Evolutionary conservation across 1,140 invertebrate species (phyloP).

Genomic region (Drosophila ananassae): DNA sequence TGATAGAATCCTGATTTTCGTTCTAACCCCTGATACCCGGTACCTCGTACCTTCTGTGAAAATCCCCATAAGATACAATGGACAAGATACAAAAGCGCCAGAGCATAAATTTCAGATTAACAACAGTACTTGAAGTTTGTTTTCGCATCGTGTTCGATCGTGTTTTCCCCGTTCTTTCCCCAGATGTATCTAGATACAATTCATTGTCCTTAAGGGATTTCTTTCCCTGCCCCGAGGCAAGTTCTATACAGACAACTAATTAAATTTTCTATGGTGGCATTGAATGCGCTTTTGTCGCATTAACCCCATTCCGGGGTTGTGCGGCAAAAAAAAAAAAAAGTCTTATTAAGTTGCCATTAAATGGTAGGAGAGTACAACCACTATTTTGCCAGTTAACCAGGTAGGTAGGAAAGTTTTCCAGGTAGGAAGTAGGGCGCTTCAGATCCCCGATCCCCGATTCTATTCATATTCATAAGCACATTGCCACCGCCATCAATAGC

Average conservation of each 20-base stretch:
- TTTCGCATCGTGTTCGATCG: constrained; percentile 36
- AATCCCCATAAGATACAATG: constrained; percentile 18
- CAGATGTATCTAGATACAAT: constrained; percentile 20
- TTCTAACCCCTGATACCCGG: too few species aligned
- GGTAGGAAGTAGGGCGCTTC: constrained; percentile 22
- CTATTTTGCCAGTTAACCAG: constrained; percentile 28
- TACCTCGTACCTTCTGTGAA: constrained; percentile 16
- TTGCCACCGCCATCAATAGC: constrained; percentile 76
- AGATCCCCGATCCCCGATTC: constrained; percentile 16
- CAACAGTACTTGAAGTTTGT: constrained; percentile 32
- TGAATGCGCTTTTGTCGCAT: constrained; percentile 69
- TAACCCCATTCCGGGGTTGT: constrained; percentile 16
- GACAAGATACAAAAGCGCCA: constrained; percentile 3
- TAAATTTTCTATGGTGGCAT: constrained; percentile 63
- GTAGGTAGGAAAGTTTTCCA: constrained; percentile 37
- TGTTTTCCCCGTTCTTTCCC: not conserved
- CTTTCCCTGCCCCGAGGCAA: constrained; percentile 16
- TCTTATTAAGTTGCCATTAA: constrained; percentile 73
- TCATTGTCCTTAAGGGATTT: not conserved
- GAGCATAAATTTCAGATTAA: constrained; percentile 24
- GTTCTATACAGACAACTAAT: constrained; percentile 64
- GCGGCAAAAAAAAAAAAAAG: constrained; percentile 9
- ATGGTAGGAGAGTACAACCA: not conserved
- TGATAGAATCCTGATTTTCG: not conserved
- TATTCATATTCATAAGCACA: constrained; percentile 77